A percentile compares a stretch with the other conserved stretches of the same genome.
Evolutionary conservation across 2,888 invertebrate genomes (phyloP).

Genomic region (Polia nebulosa): DNA sequence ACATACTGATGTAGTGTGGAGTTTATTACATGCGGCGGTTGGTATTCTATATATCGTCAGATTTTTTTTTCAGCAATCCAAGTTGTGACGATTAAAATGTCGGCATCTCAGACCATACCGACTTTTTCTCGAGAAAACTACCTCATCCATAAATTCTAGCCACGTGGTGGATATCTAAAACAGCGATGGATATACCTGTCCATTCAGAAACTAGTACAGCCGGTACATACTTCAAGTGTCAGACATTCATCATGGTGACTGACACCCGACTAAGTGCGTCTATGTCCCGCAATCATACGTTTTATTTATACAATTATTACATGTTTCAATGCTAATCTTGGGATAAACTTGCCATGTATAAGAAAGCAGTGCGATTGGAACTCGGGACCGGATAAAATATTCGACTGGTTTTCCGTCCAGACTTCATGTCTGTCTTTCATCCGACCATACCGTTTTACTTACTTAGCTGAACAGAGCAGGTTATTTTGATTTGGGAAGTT

Average conservation of each 20-base stretch:
- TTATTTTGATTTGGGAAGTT: neutral
- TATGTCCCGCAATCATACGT: conserved; percentile 58
- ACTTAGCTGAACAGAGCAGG: neutral
- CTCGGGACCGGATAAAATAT: conserved; percentile 13
- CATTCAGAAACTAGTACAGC: conserved; percentile 54
- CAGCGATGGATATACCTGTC: conserved; percentile 57
- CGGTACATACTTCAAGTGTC: conserved; percentile 62
- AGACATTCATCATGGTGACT: conserved; percentile 57
- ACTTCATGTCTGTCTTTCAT: conserved; percentile 15
- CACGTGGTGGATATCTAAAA: conserved; percentile 56
- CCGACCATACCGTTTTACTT: neutral
- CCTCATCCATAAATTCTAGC: conserved; percentile 50
- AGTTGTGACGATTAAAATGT: conserved; percentile 46
- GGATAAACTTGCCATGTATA: conserved; percentile 43
- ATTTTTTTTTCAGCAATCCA: conserved; percentile 31
- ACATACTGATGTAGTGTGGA: too few species aligned
- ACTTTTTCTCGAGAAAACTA: conserved; percentile 26
- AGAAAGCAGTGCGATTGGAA: conserved; percentile 31
- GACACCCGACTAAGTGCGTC: conserved; percentile 59
- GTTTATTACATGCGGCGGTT: too few species aligned
- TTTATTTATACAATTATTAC: conserved; percentile 61
- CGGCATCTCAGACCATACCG: neutral
- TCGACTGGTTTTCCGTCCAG: conserved; percentile 5
- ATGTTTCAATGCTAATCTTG: conserved; percentile 57
- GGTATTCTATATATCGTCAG: conserved; percentile 16